Conservation (phyloP, 2,888 invertebrate species). For the Microctonus aethiopoides region DNA sequence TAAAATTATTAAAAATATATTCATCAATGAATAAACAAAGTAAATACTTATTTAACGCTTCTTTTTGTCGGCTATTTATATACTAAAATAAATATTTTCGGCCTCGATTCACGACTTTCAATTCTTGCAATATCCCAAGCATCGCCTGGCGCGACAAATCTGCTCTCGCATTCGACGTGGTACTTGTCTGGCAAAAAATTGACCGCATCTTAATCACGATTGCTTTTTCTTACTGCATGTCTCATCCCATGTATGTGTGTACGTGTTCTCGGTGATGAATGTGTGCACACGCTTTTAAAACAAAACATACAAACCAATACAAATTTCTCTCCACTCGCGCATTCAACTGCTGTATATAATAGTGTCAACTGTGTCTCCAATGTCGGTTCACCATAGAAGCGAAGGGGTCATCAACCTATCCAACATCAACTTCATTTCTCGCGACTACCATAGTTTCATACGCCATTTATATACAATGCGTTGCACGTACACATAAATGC, state of each 20-base stretch:
- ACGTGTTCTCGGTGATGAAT: constrained; percentile 1
- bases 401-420: constrained; percentile 40
- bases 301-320: constrained; percentile 21
- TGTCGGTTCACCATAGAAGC: constrained; percentile 28
- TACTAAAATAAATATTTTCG: background rate
- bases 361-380: background rate
- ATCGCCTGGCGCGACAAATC: constrained; percentile 33
- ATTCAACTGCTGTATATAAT: background rate
- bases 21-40: background rate
- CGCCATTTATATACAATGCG: constrained; percentile 31
- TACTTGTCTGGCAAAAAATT: constrained; percentile 27
- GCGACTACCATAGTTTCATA: constrained; percentile 4
- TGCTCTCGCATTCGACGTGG: constrained; percentile 25
- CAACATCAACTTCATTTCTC: constrained; percentile 23
- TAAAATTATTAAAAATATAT: no score
- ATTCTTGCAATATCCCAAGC: constrained; percentile 17
- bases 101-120: constrained; percentile 28
- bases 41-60: background rate
- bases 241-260: constrained; percentile 8
- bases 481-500: constrained; percentile 31
- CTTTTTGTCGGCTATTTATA: background rate
- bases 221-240: background rate
- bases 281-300: background rate
- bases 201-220: constrained; percentile 33
- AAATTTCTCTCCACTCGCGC: background rate